Evolutionary conservation across 2,888 invertebrate species (phyloP).

Genomic region (Crioceris asparagi): DNA sequence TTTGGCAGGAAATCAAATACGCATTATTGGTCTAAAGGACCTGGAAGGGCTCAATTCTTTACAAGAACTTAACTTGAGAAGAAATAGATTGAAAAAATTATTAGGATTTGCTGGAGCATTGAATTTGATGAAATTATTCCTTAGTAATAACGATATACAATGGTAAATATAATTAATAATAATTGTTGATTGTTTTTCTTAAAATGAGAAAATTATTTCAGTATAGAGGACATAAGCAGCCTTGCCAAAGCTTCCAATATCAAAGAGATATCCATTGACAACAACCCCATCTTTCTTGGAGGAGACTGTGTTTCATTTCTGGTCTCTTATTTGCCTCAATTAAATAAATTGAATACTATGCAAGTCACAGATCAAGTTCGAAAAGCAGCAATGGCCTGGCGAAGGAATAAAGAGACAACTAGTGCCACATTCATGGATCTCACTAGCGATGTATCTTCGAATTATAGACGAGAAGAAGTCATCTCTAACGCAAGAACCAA

Average conservation of each 20-base stretch:
- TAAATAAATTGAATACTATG: conserved; percentile 65
- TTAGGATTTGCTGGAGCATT: conserved; percentile 70
- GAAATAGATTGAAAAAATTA: conserved; percentile 72
- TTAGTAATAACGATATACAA: conserved; percentile 71
- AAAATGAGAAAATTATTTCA: conserved; percentile 14
- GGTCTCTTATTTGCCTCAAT: conserved; percentile 66
- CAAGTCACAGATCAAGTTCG: conserved; percentile 64
- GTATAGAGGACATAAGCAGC: conserved; percentile 79
- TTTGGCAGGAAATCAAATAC: conserved; percentile 84
- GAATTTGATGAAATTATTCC: conserved; percentile 65
- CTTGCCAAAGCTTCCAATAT: conserved; percentile 67
- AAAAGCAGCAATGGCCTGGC: conserved; percentile 69
- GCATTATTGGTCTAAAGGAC: conserved; percentile 63
- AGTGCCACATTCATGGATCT: conserved; percentile 56
- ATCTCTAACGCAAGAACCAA: conserved; percentile 80
- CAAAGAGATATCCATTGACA: conserved; percentile 76
- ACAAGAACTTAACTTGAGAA: conserved; percentile 78
- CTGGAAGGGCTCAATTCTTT: conserved; percentile 67
- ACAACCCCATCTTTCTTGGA: conserved; percentile 71
- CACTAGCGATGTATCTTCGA: conserved; percentile 44
- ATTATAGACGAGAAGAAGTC: conserved; percentile 66
- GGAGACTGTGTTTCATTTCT: conserved; percentile 74
- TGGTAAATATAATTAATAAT: conserved; percentile 35
- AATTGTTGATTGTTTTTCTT: neutral
- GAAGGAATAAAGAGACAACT: conserved; percentile 64